A percentile compares a stretch with the other conserved stretches of the same genome.
These are phyloP conservation scores for Tyrophagus putrescentiae DNA, from an alignment of 1,140 invertebrate genomes.

Conservation along the genomic window DNA sequence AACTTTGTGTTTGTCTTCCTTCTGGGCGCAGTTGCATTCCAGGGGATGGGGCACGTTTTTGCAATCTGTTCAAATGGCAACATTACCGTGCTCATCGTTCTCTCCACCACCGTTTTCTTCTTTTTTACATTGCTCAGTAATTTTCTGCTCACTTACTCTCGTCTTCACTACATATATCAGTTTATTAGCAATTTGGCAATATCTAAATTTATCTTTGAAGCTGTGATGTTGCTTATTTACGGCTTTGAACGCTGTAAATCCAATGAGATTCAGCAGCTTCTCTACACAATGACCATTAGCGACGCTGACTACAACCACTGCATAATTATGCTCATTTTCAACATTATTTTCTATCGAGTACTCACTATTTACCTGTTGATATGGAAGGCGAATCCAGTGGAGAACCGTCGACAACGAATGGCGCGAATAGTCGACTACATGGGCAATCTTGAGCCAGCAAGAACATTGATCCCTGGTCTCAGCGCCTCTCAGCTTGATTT, in stretches of 20 bases:
- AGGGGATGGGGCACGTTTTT: background rate
- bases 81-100: background rate
- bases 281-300: background rate
- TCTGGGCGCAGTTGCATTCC: background rate
- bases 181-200: background rate
- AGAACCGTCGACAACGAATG: background rate
- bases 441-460: background rate
- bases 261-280: background rate
- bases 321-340: background rate
- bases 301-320: background rate
- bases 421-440: background rate
- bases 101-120: background rate
- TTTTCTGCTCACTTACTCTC: background rate
- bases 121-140: background rate
- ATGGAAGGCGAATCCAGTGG: background rate
- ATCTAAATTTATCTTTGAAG: background rate
- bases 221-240: background rate
- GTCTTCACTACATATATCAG: constrained; percentile 6
- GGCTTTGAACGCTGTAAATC: background rate
- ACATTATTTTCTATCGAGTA: background rate
- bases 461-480: background rate
- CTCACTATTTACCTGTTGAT: background rate
- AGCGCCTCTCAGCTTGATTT: background rate
- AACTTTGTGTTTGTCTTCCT: background rate
- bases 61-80: background rate